Base-by-base conservation (phyloP, 2,888 invertebrate genomes). In the Andrena trimmerana region DNA sequence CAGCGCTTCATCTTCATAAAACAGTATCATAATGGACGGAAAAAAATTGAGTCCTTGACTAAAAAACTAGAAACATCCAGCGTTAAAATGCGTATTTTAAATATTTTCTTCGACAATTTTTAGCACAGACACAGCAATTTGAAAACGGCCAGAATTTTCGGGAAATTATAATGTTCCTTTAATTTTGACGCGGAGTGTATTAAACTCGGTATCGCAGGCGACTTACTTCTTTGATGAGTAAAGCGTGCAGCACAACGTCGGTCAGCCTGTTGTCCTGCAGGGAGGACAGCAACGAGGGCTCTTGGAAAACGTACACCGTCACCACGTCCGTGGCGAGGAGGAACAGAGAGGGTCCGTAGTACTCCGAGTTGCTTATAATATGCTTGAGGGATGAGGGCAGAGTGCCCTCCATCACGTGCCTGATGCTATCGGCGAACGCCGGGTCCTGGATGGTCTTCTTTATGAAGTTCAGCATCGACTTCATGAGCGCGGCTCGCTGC, bases 351-450 rank as follows among this genome's bases (percentile, higher is more conserved):
- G 98, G 97, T 0, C 98, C 98, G 92, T 98, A 98, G 93, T 98
- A 98, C 91, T 98, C 98, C 0, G 97, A 97, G 94, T 98, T 98
- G 86, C 97, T 97, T 83, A 98, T 97, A 42, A 98, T 97, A 90
- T 97, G 97, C 88, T 97, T 97, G 82, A 98, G 93, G 0, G 97
- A 97, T 63, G 96, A 95, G 0, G 98, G 97, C 81, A 98, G 93
- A 29, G 97, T 96, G 1, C 97, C 97, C 93, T 98, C 98, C 98
- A 98, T 98, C 33, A 98, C 96, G 91, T 97, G 97, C 60, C 97
- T 95, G 91, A 97, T 97, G 87, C 96, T 97, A 90, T 97, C 97
- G 0, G 97, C 96, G 93, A 97, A 97, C 0, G 97, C 96, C 7
- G 97, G 95, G 93, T 97, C 97, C 92, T 97, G 97, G 87, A 98